Percentiles rank a stretch among this genome's conserved stretches.
Conservation (phyloP, 1,140 invertebrate genomes). For the Platyura marginata region DNA sequence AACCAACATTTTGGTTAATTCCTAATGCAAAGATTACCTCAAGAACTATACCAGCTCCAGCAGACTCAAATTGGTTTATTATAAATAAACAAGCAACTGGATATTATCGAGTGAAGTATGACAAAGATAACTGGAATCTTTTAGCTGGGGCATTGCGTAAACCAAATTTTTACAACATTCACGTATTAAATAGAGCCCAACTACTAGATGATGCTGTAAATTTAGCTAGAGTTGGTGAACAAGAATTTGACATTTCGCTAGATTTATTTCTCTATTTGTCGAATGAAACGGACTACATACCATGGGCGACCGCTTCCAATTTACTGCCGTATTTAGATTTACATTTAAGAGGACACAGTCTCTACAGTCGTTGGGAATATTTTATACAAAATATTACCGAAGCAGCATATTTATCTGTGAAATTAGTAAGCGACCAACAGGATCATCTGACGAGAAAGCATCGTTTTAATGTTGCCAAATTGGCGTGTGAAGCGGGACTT, state of each 20-base stretch:
- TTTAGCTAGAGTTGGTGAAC: slow-evolving; percentile 34
- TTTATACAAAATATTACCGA: neutral
- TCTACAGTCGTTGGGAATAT: neutral
- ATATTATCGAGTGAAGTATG: slow-evolving; percentile 46
- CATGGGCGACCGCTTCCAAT: slow-evolving; percentile 30
- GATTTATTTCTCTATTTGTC: slow-evolving; percentile 32
- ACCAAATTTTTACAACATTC: slow-evolving; percentile 29
- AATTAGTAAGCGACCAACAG: neutral
- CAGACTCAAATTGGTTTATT: slow-evolving; percentile 31
- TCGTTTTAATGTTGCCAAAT: neutral
- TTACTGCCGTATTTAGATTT: neutral
- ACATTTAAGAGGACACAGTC: neutral
- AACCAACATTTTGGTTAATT: slow-evolving; percentile 16
- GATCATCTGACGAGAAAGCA: neutral
- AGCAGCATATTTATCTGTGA: neutral
- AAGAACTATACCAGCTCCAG: slow-evolving; percentile 13
- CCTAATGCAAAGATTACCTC: slow-evolving; percentile 11
- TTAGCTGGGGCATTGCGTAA: slow-evolving; percentile 28
- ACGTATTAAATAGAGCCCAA: slow-evolving; percentile 53
- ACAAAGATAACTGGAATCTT: slow-evolving; percentile 27
- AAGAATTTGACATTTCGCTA: slow-evolving; percentile 25
- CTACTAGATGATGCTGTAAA: slow-evolving; percentile 56
- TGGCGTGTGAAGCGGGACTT: neutral
- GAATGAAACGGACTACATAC: slow-evolving; percentile 35
- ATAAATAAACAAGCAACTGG: slow-evolving; percentile 39